Percentiles rank a stretch among this genome's conserved stretches.
Conservation (phyloP, 2,888 invertebrate species). For the Parthenolecanium corni region DNA sequence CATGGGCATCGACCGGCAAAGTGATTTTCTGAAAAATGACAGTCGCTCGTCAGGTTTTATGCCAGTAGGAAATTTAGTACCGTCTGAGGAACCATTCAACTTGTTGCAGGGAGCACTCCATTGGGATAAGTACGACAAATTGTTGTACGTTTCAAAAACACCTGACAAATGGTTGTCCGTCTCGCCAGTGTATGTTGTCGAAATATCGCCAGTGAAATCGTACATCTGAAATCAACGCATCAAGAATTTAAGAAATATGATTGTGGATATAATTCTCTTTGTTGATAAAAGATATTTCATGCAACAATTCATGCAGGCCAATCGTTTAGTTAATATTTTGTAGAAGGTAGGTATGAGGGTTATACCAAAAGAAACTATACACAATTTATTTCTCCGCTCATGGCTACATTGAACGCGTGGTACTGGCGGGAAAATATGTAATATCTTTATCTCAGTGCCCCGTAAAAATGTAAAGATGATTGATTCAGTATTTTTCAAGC, state of each 20-base stretch:
- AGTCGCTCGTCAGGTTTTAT: constrained; percentile 56
- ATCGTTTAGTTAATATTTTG: too few species aligned
- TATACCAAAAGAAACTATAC: too few species aligned
- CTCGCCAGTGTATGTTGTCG: constrained; percentile 64
- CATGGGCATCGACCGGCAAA: constrained; percentile 69
- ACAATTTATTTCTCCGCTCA: too few species aligned
- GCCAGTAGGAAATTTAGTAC: constrained; percentile 67
- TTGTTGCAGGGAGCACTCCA: constrained; percentile 71
- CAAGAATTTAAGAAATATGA: not conserved
- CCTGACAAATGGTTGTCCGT: constrained; percentile 51
- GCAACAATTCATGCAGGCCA: too few species aligned
- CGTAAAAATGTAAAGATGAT: too few species aligned
- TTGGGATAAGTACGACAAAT: constrained; percentile 58
- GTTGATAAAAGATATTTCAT: too few species aligned
- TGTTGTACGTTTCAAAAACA: constrained; percentile 63
- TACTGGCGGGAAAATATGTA: too few species aligned
- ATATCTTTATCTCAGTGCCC: too few species aligned
- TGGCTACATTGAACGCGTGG: too few species aligned
- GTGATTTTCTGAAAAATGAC: constrained; percentile 68
- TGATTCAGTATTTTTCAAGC: too few species aligned
- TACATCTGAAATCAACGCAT: constrained; percentile 64
- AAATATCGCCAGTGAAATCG: constrained; percentile 65
- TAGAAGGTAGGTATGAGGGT: too few species aligned
- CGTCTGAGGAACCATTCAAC: constrained; percentile 67
- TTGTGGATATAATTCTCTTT: too few species aligned